These are phyloP conservation scores for Charanyca ferruginea DNA, from an alignment of 2,888 invertebrate species.

Conservation along the genomic window DNA sequence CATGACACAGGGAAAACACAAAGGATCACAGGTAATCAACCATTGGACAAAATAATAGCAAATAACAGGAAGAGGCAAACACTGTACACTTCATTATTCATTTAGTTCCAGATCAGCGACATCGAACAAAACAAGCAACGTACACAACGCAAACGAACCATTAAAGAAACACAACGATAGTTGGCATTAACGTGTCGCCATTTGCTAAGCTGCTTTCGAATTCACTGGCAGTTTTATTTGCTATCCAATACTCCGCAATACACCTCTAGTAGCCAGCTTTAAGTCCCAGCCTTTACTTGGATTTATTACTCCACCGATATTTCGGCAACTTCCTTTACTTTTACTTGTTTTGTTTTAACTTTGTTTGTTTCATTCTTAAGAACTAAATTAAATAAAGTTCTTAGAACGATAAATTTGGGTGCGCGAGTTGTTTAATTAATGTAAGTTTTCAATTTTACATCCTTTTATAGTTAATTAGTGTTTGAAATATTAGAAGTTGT, in stretches of 20 bases:
- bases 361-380: conserved; percentile 52
- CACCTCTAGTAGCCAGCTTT: conserved; percentile 58
- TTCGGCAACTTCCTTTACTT: conserved; percentile 56
- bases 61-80: conserved; percentile 18
- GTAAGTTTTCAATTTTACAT: conserved; percentile 45
- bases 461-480: conserved; percentile 50
- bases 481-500: conserved; percentile 48
- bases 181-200: conserved; percentile 56
- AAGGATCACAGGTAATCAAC: neutral
- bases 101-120: conserved; percentile 27
- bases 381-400: conserved; percentile 62
- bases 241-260: conserved; percentile 46
- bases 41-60: conserved; percentile 17
- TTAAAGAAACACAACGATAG: conserved; percentile 48
- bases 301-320: conserved; percentile 66
- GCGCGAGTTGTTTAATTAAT: conserved; percentile 56
- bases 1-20: neutral
- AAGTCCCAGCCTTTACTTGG: conserved; percentile 59
- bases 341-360: conserved; percentile 53
- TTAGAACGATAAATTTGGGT: conserved; percentile 30
- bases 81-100: conserved; percentile 33
- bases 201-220: conserved; percentile 55
- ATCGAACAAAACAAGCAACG: conserved; percentile 38
- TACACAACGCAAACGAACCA: conserved; percentile 32
- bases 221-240: conserved; percentile 55